A percentile compares a stretch with the other conserved stretches of the same genome.
Evolutionary conservation across 1,140 invertebrate species (phyloP).

Genomic region (Ridgeia piscesae): DNA sequence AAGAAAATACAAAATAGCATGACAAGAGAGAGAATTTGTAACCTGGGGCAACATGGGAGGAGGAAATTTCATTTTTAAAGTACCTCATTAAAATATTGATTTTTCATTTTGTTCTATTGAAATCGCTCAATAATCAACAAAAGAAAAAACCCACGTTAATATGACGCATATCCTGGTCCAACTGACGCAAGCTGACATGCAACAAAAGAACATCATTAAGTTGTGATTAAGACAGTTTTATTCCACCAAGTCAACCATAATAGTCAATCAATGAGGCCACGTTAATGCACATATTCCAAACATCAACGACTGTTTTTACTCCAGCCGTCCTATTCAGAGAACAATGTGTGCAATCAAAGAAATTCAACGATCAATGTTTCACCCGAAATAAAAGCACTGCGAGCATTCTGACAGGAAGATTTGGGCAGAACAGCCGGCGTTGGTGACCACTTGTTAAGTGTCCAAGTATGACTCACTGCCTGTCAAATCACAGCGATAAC

Average conservation of each 20-base stretch:
- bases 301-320: background rate
- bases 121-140: background rate
- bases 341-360: background rate
- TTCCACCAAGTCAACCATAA: background rate
- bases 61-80: background rate
- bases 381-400: background rate
- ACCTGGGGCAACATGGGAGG: background rate
- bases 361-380: background rate
- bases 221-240: background rate
- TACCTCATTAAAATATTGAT: background rate
- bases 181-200: background rate
- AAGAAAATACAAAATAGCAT: background rate
- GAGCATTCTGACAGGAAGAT: background rate
- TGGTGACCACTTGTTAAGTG: background rate
- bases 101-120: background rate
- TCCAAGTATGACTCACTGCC: background rate
- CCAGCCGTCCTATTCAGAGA: background rate
- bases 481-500: background rate
- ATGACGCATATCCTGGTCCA: background rate
- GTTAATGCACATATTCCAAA: background rate
- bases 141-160: background rate
- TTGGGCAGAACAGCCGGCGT: background rate
- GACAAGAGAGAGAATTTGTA: background rate
- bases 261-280: background rate
- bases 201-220: background rate